Evolutionary conservation across 2,888 invertebrate genomes (phyloP).

Genomic region (Magallana nippona): DNA sequence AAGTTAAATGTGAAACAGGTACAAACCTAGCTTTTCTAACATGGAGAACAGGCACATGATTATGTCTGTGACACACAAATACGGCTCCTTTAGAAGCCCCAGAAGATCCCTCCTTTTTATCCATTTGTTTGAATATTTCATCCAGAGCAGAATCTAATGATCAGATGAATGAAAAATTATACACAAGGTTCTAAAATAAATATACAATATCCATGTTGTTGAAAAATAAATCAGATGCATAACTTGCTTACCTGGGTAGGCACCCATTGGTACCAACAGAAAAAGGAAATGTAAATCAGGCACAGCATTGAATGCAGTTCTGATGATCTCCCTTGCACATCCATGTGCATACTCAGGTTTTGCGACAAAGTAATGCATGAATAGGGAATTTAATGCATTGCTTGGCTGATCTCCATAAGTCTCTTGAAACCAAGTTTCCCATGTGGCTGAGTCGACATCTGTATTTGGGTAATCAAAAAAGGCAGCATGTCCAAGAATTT

Average conservation of each 20-base stretch:
- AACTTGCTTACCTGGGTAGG: conserved; percentile 73
- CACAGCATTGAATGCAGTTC: conserved; percentile 78
- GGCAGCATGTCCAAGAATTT: conserved; percentile 79
- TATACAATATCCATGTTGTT: no score
- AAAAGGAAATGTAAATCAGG: conserved; percentile 78
- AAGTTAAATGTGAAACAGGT: no score
- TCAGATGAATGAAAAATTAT: neutral
- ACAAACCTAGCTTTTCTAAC: conserved; percentile 76
- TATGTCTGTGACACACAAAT: conserved; percentile 76
- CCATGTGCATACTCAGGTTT: conserved; percentile 76
- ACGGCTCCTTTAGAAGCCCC: conserved; percentile 60
- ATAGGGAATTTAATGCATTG: conserved; percentile 77
- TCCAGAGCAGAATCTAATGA: conserved; percentile 68
- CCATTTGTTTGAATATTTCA: conserved; percentile 71
- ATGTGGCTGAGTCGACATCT: conserved; percentile 72
- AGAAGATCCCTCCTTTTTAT: conserved; percentile 57
- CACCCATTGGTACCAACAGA: conserved; percentile 74
- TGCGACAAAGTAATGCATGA: conserved; percentile 79
- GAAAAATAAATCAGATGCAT: no score
- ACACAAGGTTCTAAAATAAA: neutral
- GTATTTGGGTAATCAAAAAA: conserved; percentile 79
- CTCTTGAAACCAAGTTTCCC: conserved; percentile 75
- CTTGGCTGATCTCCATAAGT: conserved; percentile 66
- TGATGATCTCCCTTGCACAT: conserved; percentile 77
- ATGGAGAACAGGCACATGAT: conserved; percentile 78